Base-by-base conservation (phyloP, 1,140 invertebrate species). In the Probaryconus sp. region DNA sequence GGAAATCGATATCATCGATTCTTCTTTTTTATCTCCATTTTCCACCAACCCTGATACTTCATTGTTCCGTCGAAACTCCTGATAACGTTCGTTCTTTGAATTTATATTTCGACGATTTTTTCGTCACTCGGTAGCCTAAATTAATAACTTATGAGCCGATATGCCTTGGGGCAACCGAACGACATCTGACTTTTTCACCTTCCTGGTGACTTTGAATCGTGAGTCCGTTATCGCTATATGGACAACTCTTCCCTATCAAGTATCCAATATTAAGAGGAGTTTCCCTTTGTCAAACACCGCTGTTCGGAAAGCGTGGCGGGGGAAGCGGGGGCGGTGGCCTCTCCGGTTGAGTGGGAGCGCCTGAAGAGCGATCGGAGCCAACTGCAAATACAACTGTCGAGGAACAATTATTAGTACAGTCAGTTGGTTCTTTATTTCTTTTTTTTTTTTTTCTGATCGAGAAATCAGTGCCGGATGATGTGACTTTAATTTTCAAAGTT, bases 201-300 rank as follows among this genome's bases (percentile, higher is more conserved):
- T 88, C 84, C 14, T 89, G 89, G 48, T 88, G 87, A 55, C 86
- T 86, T 78, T 88, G 88, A 55, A 88, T 79, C 13, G 69, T 87
- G 48, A 84, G 71, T 47, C 40, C 86, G 85, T 79, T 77, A 30
- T 77, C 69, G 61, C 40, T 74, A 33, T 76, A 53, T 65, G 85
- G 83, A 53, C 80, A 76, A 51, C 78, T 84, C 47, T 84, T 81
- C 53, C 82, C 82, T 74, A 85, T 81, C 65, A 84, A 79, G 60
- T 76, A 82, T 75, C 78, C 78, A 82, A 87, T 87, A 83, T 88
- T 88, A 83, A 89, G 87, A 84, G 76, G 77, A 85, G 81, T 86
- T 89, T 89, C 89, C 91, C 90, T 91, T 89, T 91, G 91, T 92
- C 91, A 92, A 88, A 92, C 91, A 88, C 90, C 91, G 87, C 88